Conservation (phyloP, 2,113 vertebrate genomes). For the Oxygymnocypris stewartii region DNA sequence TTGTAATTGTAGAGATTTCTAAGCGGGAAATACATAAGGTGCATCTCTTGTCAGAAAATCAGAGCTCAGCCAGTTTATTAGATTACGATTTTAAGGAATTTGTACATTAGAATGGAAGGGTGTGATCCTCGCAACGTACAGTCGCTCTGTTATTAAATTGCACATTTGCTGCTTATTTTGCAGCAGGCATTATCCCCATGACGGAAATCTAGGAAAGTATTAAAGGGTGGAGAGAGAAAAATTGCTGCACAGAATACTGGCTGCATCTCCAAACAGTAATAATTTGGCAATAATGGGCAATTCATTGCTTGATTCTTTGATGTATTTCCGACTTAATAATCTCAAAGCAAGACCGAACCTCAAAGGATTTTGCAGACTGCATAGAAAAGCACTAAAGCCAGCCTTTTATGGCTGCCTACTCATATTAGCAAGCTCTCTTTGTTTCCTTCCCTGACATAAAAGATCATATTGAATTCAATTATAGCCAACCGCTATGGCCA, state of each 20-base stretch:
- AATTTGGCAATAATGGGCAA: constrained; percentile 69
- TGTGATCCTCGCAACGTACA: not conserved
- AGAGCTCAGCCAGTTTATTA: not conserved
- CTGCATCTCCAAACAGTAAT: constrained; percentile 69
- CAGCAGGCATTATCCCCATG: constrained; percentile 64
- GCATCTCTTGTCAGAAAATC: constrained; percentile 27
- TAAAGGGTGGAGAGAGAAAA: constrained; percentile 61
- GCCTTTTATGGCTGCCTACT: constrained; percentile 36
- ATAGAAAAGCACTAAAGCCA: constrained; percentile 55
- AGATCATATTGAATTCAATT: constrained; percentile 45
- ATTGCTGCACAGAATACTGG: constrained; percentile 62
- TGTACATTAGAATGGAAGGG: not conserved
- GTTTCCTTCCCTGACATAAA: constrained; percentile 37
- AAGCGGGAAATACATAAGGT: not conserved
- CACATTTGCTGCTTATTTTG: constrained; percentile 41
- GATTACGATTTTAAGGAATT: constrained; percentile 17
- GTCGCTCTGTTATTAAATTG: constrained; percentile 36
- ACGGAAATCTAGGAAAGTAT: constrained; percentile 67
- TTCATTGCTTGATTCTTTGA: constrained; percentile 61
- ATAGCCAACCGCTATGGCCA: constrained; percentile 20
- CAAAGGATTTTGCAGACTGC: constrained; percentile 53
- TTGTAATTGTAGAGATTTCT: not conserved
- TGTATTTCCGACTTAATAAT: constrained; percentile 64
- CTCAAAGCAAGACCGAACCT: constrained; percentile 56
- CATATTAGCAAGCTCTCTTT: constrained; percentile 27